Evolutionary conservation across 2,113 vertebrate species (phyloP).

Genomic region (Poecilia latipinna): DNA sequence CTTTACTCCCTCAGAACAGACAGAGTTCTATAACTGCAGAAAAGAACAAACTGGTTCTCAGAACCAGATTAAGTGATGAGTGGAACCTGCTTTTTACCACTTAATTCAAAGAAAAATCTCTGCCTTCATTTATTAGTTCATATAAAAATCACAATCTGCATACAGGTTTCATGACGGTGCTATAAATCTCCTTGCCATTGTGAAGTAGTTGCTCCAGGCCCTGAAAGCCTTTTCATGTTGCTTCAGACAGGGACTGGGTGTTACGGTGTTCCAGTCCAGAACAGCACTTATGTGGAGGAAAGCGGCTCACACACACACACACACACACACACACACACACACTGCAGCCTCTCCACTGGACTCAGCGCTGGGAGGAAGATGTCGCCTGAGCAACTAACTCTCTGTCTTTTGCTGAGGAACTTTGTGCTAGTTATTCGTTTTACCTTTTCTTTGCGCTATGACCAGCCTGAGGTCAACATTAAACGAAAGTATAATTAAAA

Average conservation of each 20-base stretch:
- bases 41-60: neutral
- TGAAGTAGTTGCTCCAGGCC: neutral
- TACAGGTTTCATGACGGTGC: neutral
- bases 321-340: conserved; percentile 5
- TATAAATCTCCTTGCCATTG: neutral
- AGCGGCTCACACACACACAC: conserved; percentile 28
- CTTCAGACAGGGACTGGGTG: conserved; percentile 6
- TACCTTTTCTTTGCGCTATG: too few relatives aligned
- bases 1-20: conserved; percentile 15
- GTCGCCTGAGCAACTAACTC: too few relatives aligned
- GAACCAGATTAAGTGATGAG: conserved; percentile 1
- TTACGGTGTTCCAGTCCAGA: conserved; percentile 24
- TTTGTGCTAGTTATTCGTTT: too few relatives aligned
- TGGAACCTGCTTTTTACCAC: neutral
- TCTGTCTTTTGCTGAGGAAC: too few relatives aligned
- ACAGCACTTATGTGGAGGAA: conserved; percentile 29
- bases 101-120: neutral
- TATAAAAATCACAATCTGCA: conserved; percentile 1
- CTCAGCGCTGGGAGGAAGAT: neutral
- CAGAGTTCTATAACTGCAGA: conserved; percentile 6
- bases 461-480: too few relatives aligned
- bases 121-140: neutral
- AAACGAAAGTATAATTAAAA: too few relatives aligned
- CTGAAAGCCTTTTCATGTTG: neutral
- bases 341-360: conserved; percentile 22